phyloP scores from a whole-genome alignment of 2,797 vertebrate species.

The Pangasius macronema region DNA sequence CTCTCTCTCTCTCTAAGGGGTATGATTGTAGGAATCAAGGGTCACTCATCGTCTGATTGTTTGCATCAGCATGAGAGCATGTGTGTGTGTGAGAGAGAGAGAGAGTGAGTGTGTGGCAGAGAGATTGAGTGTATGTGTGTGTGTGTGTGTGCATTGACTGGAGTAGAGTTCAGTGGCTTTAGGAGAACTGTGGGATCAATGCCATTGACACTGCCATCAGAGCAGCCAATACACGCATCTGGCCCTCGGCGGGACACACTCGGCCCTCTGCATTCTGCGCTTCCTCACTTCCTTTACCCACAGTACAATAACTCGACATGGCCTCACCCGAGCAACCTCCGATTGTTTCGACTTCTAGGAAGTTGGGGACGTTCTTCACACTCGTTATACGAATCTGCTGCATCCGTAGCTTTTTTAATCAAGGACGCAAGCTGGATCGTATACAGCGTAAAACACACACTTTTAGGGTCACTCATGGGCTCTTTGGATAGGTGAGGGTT shows the following conservation, averaged over 20 bases:
- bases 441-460: background rate
- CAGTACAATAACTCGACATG: slow-evolving; percentile 5
- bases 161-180: slow-evolving; percentile 43
- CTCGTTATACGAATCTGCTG: background rate
- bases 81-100: background rate
- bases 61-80: slow-evolving; percentile 27
- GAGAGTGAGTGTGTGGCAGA: background rate
- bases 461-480: background rate
- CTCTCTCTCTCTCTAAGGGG: slow-evolving; percentile 30
- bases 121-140: background rate
- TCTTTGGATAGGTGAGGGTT: background rate
- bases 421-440: background rate
- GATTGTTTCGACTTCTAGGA: slow-evolving; percentile 13
- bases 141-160: slow-evolving; percentile 30
- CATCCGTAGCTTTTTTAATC: background rate
- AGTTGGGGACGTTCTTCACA: background rate
- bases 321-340: slow-evolving; percentile 5
- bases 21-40: slow-evolving; percentile 42
- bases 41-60: slow-evolving; percentile 30
- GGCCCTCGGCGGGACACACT: slow-evolving; percentile 26
- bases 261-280: background rate
- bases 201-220: slow-evolving; percentile 43
- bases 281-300: background rate
- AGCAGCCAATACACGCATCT: slow-evolving; percentile 40
- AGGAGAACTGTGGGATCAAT: slow-evolving; percentile 38